Evolutionary conservation across 2,797 vertebrate genomes (phyloP).

Genomic region (Octomys mimax): DNA sequence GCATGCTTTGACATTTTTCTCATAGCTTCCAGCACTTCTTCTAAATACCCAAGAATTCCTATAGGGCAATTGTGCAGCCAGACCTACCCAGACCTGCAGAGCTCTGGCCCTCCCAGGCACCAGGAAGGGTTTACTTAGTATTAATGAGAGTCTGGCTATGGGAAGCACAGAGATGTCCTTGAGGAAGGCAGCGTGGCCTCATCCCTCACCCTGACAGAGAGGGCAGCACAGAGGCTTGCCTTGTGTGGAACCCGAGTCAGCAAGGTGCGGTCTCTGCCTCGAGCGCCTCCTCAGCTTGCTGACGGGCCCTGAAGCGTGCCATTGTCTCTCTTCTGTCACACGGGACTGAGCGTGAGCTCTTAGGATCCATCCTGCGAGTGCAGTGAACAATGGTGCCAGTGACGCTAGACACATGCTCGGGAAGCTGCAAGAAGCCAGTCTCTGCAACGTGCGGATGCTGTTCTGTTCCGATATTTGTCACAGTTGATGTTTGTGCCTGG

Average conservation of each 20-base stretch:
- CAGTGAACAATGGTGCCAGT: not conserved
- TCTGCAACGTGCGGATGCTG: not conserved
- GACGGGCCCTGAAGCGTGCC: not conserved
- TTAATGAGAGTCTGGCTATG: not conserved
- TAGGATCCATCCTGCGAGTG: not conserved
- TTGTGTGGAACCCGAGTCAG: not conserved
- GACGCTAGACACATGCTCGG: rapidly evolving
- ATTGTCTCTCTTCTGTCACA: not conserved
- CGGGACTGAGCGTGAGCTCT: too few relatives aligned
- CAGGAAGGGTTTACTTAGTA: not conserved
- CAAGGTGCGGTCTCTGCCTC: not conserved
- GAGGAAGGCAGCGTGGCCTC: rapidly evolving
- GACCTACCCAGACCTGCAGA: constrained; percentile 17
- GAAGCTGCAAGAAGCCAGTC: rapidly evolving
- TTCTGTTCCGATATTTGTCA: not conserved
- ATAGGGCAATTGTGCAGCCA: not conserved
- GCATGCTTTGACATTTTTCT: not conserved
- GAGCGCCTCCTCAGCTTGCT: not conserved
- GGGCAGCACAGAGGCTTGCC: not conserved
- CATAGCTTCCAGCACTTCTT: not conserved
- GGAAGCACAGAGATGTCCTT: not conserved
- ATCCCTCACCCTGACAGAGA: not conserved
- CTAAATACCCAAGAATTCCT: constrained; percentile 13
- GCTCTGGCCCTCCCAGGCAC: not conserved
- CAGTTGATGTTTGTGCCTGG: not conserved